Conservation (phyloP, 2,113 vertebrate species). For the Dolichallabes microphthalmus region DNA sequence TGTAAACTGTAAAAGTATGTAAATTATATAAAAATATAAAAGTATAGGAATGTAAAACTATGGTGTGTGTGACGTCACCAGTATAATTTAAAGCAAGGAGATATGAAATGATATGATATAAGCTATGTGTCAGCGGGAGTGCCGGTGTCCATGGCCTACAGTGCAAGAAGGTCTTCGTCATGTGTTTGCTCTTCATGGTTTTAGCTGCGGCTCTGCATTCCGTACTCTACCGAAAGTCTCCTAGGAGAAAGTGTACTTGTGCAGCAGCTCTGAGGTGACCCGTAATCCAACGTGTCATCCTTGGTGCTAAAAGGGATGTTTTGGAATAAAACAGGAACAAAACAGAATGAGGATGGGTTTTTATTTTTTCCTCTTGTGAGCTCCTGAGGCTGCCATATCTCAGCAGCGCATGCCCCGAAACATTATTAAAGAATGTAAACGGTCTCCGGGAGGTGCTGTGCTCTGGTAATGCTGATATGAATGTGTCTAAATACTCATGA, state of each 20-base stretch:
- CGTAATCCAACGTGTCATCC: not conserved
- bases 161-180: no score
- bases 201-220: not conserved
- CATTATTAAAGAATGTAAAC: slow-evolving; percentile 46
- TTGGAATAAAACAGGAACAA: slow-evolving; percentile 20
- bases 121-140: no score
- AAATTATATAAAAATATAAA: no score
- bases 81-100: no score
- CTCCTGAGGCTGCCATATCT: not conserved
- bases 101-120: no score
- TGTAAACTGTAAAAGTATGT: no score
- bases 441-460: not conserved
- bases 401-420: slow-evolving; percentile 12
- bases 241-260: not conserved
- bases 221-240: not conserved
- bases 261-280: not conserved
- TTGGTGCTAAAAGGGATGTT: slow-evolving; percentile 32
- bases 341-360: slow-evolving; percentile 26
- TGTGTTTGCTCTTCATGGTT: not conserved
- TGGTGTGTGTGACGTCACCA: no score
- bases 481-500: slow-evolving; percentile 18
- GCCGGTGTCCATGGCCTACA: no score
- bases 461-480: slow-evolving; percentile 17
- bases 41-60: no score
- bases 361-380: not conserved